Evolutionary conservation across 2,797 vertebrate species (phyloP).

Genomic region (Tadarida brasiliensis): DNA sequence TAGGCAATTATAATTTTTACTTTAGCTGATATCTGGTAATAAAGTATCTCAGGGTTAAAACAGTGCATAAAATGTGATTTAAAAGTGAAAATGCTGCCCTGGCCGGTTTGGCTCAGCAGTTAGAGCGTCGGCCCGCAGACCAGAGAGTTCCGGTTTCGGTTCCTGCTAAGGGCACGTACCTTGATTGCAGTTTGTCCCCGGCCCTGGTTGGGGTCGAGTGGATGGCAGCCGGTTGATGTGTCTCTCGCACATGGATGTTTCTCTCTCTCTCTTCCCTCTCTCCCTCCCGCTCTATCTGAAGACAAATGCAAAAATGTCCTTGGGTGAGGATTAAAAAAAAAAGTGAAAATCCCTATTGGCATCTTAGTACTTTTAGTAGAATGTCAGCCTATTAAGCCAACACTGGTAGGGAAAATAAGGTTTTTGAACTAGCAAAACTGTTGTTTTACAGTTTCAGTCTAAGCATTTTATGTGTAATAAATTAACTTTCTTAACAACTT

Average conservation of each 20-base stretch:
- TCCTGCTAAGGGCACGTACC: too few relatives aligned
- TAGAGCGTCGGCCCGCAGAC: too few relatives aligned
- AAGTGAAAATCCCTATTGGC: background rate
- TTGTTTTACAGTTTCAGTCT: background rate
- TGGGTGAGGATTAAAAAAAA: background rate
- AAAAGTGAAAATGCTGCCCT: slow-evolving; percentile 3
- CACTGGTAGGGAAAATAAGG: background rate
- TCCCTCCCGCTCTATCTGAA: too few relatives aligned
- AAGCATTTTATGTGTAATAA: slow-evolving; percentile 11
- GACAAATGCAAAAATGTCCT: too few relatives aligned
- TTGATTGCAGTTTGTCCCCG: too few relatives aligned
- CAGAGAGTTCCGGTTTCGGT: too few relatives aligned
- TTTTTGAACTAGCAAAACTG: background rate
- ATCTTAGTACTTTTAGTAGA: background rate
- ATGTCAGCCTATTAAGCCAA: background rate
- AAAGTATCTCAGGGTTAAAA: slow-evolving; percentile 14
- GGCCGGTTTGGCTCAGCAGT: too few relatives aligned
- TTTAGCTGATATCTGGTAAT: background rate
- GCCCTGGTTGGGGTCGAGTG: too few relatives aligned
- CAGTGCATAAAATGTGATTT: background rate
- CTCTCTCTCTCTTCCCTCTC: too few relatives aligned
- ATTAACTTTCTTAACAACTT: background rate
- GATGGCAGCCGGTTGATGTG: too few relatives aligned
- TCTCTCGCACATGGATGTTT: too few relatives aligned
- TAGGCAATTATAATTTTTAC: slow-evolving; percentile 24